Base-by-base conservation (phyloP, 1,140 invertebrate genomes). In the Drosophila serrata region DNA sequence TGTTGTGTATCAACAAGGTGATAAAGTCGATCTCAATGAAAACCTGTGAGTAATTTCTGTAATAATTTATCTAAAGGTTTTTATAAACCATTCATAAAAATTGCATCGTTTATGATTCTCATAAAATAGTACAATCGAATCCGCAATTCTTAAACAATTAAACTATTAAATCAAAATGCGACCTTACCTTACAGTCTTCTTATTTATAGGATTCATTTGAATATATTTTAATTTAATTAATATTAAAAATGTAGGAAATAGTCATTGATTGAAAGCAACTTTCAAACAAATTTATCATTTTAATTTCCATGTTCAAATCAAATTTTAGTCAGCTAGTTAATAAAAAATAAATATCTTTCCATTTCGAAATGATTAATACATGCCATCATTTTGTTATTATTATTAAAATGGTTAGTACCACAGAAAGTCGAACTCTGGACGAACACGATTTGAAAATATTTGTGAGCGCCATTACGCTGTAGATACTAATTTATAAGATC, bases 401-500 rank as follows among this genome's bases (percentile, higher is more conserved):
- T 45, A 58, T 19, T 6, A 29, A 37, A 60, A 45, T 46, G 40
- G 17, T 29, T 62, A 63, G 17, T 22, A 40, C 29, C 33, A n/a
- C 59, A 48, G 33, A 48, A 45, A 68, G 55, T 40, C 35, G 5
- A 11, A 7, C n/a, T 3, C 12, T n/a, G 37, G 37, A 13, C 42
- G 22, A 27, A 22, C 57, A 74, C 45, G 69, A 62, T 40, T 74
- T 15, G 46, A 62, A 62, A 74, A 74, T 74, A 74, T 74, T 74
- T 74, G 46, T 19, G 39, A 55, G 33, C 22, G 29, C 31, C 46
- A 74, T 62, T 74, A 53, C 57, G 19, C 57, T 46, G 33, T 13
- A 40, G 33, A 35, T 74, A 62, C 57, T 74, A 74, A 74, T 74
- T 74, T 45, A 9, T 22, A 62, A 62, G 48, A 74, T 74, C 48